Base-by-base conservation (phyloP, 2,797 vertebrate genomes). In the Cuniculus paca region DNA sequence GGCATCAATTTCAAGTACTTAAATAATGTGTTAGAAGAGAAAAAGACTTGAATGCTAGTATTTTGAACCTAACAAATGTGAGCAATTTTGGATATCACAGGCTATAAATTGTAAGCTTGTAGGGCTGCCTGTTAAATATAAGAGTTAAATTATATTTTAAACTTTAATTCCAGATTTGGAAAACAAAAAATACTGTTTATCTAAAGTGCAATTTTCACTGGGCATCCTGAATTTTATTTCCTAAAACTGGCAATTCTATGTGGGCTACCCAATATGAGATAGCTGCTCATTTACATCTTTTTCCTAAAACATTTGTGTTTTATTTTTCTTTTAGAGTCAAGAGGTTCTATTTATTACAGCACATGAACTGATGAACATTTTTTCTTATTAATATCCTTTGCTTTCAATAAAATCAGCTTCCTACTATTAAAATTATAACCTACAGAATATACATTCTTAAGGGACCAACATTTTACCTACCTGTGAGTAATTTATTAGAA, bases 401-500 rank as follows among this genome's bases (percentile, higher is more conserved):
- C 13, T 97, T 94, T 84, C 88, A 95, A 98, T 19, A 39, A 97
- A 95, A 72, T 87, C 50, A 92, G 34, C 56, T 89, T 93, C 14
- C 39, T 36, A 88, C 24, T 75, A 95, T 94, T 95, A 95, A 95
- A 97, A 90, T 86, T 36, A 48, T 48, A 94, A 63, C 87, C 70
- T 48, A 94, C 13, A 96, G 42, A 95, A 78, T 48, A 93, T 60
- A 86, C 11, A 81, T 91, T 97, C 83, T 56, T 50, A 82, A 95
- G 1, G 1, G 31, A 90, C 39, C 50, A 96, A 93, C 85, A 92
- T 95, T 95, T 94, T 79, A 97, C 98, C 89, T 99, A 99, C 99
- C 99, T 99, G 97, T 74, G 98, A 97, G 97, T 97, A 98, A 72
- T 97, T 98, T 68, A 99, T 97, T 97, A 99, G 98, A 93, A 99